Base-by-base conservation (phyloP, 2,888 invertebrate genomes). In the Temnothorax ravouxi region DNA sequence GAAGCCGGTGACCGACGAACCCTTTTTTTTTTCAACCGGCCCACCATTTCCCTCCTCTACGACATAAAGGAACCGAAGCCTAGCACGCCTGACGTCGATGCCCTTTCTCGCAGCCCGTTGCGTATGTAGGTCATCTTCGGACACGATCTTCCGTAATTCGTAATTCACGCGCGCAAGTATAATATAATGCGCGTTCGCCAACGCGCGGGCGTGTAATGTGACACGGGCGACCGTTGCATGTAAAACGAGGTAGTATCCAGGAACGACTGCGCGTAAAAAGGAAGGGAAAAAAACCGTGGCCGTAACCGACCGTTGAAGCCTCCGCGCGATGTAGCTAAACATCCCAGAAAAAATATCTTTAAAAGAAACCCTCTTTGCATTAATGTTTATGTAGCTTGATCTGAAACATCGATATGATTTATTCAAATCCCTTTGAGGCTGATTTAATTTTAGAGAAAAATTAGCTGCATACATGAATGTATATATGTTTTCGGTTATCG, bases 51-150 rank as follows among this genome's bases (percentile, higher is more conserved):
- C 79, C 80, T 83, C 72, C n/a, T 77, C 52, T 67, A 77, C 67
- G 64, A 75, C 79, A 89, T 89, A 91, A 89, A 90, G 88, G 85
- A 88, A 83, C 80, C 76, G 83, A 77, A 84, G 82, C 84, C 84
- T 71, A 86, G 82, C 88, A 79, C 56, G 89, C 88, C 87, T 88
- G 89, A 89, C 89, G 88, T 87, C 88, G 91, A 91, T 92, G 91
- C 92, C 92, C 92, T 93, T 91, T 93, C 92, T 93, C 92, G 93
- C 91, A 91, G 92, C 88, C 87, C 91, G 92, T 44, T 92, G 92
- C 87, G 83, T 92, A 94, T 92, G 89, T 93, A 93, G 94, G 94
- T 91, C 93, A 94, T 93, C 93, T 91, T 93, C 91, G 89, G 91
- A 90, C 92, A 91, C 90, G 89, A 92, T 93, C 93, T 93, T 89